Base-by-base conservation (phyloP, 1,140 invertebrate genomes). In the Dreissena rostriformis region DNA sequence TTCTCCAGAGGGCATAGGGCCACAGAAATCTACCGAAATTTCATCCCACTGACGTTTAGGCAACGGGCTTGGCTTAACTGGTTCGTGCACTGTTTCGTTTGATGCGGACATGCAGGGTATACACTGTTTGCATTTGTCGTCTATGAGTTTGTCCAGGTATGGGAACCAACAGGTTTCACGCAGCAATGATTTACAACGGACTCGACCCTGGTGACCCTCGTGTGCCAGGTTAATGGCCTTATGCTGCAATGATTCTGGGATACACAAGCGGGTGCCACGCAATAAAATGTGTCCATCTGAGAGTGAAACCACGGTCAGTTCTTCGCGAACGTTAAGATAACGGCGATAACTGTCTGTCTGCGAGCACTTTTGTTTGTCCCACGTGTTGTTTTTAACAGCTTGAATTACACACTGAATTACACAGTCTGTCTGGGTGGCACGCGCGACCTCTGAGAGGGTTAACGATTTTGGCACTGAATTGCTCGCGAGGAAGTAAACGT, bases 11-110 rank as follows among this genome's bases (percentile, higher is more conserved):
- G 88, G 86, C 14, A 90, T 19, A 26, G 89, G 87, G 52, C 90
- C 91, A 28, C 78, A 77, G 78, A 91, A 91, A 71, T 92, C 91
- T 22, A 89, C 85, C 49, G 71, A 74, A 15, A 91, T 22, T 17
- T 78, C 24, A n/a, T 61, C 2, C 76, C 76, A 74, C 0, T 70
- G 77, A n/a, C 39, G 11, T 22, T 51, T 57, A 5, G 78, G 72
- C 28, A 85, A 49, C 24, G 24, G 17, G 15, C 51, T 71, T 22
- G 29, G 22, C 51, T 63, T 81, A 1, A 71, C 15, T 22, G 73
- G 71, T 51, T 70, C 63, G 1, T 63, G 70, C 0, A 8, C 49
- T 8, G 68, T 26, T n/a, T 7, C 17, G 19, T 39, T 22, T 8
- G 52, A 74, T 28, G 15, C 39, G 2, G 68, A 29, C 61, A 51